Conservation (phyloP, 1,140 invertebrate species). For the Aphelinus certus region DNA sequence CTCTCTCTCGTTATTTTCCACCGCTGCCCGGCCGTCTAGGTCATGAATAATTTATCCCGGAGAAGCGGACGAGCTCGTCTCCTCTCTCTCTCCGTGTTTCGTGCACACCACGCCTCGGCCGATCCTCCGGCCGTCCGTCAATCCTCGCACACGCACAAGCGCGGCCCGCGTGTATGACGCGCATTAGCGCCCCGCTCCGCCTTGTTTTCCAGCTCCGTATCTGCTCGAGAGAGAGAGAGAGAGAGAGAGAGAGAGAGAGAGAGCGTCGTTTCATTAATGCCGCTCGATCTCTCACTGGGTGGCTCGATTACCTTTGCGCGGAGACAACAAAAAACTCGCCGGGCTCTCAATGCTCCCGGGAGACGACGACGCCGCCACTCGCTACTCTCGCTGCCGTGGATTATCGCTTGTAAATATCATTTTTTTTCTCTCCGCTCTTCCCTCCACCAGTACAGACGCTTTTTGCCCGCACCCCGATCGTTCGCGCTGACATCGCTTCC, state of each 20-base stretch:
- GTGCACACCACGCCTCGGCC: conserved; percentile 54
- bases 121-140: conserved; percentile 53
- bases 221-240: too few relatives aligned
- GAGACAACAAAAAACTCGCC: too few relatives aligned
- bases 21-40: conserved; percentile 32
- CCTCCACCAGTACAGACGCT: too few relatives aligned
- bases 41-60: conserved; percentile 61
- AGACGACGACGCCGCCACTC: too few relatives aligned
- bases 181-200: background rate
- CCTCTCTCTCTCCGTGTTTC: conserved; percentile 41
- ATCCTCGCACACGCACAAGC: conserved; percentile 40
- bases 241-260: background rate
- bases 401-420: too few relatives aligned
- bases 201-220: background rate
- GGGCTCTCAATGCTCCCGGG: too few relatives aligned
- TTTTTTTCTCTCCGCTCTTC: too few relatives aligned
- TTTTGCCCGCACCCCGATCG: too few relatives aligned
- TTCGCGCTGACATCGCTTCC: too few relatives aligned
- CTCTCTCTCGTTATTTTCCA: conserved; percentile 10
- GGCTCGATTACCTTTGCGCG: background rate
- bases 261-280: conserved; percentile 14
- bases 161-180: conserved; percentile 12
- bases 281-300: background rate
- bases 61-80: conserved; percentile 47
- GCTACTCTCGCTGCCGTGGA: too few relatives aligned